phyloP scores from a whole-genome alignment of 2,113 vertebrate species.

The Xenopus tropicalis region UCB_Xtro_10.0 CM004444.2:87814501-87815000 shows the following conservation, averaged over 20 bases:
- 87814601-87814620: no score
- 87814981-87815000: not conserved
- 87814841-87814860: conserved; percentile 2
- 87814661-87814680: conserved; percentile 18
- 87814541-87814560: no score
- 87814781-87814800: conserved; percentile 1
- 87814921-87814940: not conserved
- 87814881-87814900: not conserved
- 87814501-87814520: no score
- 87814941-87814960: not conserved
- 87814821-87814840: conserved; percentile 7
- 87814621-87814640: no score
- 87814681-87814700: not conserved
- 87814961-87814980: not conserved
- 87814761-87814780: conserved; percentile 10
- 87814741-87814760: not conserved
- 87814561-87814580: no score
- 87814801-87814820: conserved; percentile 9
- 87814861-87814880: not conserved
- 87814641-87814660: not conserved
- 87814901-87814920: conserved; percentile 1
- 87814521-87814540: no score
- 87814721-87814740: not conserved
- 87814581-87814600: no score
- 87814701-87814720: conserved; percentile 5